Base-by-base conservation (phyloP, 1,140 invertebrate species). In the Limonius californicus region DNA sequence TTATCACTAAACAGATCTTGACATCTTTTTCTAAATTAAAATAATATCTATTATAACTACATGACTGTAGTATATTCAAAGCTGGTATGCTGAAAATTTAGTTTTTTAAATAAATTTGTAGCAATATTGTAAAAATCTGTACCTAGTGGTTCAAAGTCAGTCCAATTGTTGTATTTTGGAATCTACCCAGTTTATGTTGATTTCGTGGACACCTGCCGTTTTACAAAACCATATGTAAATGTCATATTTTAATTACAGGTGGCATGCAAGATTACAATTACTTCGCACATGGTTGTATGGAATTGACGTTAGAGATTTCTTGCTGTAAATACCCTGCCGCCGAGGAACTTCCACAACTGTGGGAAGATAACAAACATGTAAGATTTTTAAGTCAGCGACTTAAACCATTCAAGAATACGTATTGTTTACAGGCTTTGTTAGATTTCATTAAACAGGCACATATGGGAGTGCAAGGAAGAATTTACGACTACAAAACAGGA, bases 251-350 rank as follows among this genome's bases (percentile, higher is more conserved):
- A 45, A 64, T 69, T 66, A 15, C 54, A 67, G 71, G 78, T 68
- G 76, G 84, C 15, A 85, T 86, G 83, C 85, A 87, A 73, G 87
- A 88, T 71, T 88, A 85, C 72, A 87, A 87, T 72, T 88, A 88
- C 70, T 69, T 84, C 20, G 73, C 78, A 59, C 83, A 81, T 57
- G 87, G 86, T 59, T 84, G 84, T 63, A 85, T 88, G 80, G 87
- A 88, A 72, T 74, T 89, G 3, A 88, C 86, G 1, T 67, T 88
- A 8, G 86, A 88, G 71, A 77, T 88, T 43, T 83, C 83, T 2
- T 88, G 87, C 72, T 81, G 80, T 63, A 88, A 87, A 74, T 85
- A 81, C 71, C 85, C 86, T 1, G 54, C 20, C 19, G 72, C 71
- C 11, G 70, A 68, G 20, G 68, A 82, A 27, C 71, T 89, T n/a